These are phyloP conservation scores for Falco columbarius DNA, from an alignment of 2,797 vertebrate genomes.

Conservation along the genomic window DNA sequence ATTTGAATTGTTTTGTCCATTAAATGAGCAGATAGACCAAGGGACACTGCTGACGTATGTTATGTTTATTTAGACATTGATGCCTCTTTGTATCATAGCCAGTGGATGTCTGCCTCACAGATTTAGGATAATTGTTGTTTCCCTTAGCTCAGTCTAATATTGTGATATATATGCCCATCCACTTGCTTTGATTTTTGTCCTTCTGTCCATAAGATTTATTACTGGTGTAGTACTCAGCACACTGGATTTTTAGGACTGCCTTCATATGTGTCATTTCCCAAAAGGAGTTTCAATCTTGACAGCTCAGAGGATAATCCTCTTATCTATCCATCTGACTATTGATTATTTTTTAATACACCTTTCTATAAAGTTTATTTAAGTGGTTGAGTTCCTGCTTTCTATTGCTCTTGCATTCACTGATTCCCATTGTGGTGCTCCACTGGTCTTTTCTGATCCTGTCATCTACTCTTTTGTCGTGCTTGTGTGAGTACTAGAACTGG, in stretches of 20 bases:
- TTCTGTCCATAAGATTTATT: background rate
- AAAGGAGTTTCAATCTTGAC: background rate
- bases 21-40: background rate
- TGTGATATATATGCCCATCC: background rate
- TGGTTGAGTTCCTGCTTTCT: background rate
- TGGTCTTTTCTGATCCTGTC: background rate
- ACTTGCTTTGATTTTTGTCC: background rate
- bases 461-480: background rate
- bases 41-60: accelerated
- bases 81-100: background rate
- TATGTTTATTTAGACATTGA: background rate
- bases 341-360: background rate
- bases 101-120: too few species aligned
- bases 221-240: background rate
- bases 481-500: background rate
- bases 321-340: background rate
- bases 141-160: background rate
- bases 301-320: background rate
- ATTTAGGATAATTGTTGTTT: background rate
- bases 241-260: background rate
- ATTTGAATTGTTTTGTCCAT: background rate
- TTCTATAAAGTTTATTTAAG: background rate
- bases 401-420: background rate
- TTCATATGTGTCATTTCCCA: background rate
- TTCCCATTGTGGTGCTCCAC: background rate